Evolutionary conservation across 1,140 invertebrate species (phyloP).

Genomic region (Cydia strobilella): DNA sequence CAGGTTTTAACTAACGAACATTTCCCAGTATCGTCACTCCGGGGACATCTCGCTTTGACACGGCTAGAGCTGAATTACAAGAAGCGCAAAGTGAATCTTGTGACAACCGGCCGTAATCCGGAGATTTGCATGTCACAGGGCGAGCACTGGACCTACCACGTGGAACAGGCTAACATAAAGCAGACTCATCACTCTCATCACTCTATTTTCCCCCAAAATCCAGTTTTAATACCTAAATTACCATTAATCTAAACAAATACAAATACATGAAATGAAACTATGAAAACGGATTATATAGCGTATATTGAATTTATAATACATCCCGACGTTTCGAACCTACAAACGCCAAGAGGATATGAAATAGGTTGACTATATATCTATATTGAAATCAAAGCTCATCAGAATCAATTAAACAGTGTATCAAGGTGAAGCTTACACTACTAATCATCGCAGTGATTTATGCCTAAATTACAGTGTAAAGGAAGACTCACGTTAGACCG

Average conservation of each 20-base stretch:
- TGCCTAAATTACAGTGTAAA: neutral
- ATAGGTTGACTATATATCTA: too few species aligned
- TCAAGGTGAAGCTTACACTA: neutral
- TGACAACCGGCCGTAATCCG: conserved; percentile 14
- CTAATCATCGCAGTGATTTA: neutral
- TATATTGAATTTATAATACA: too few species aligned
- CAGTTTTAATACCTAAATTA: too few species aligned
- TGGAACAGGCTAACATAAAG: neutral
- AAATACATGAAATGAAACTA: too few species aligned
- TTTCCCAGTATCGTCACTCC: neutral
- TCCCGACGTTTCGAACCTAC: too few species aligned
- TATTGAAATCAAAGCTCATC: neutral
- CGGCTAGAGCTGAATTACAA: neutral
- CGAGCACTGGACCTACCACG: neutral
- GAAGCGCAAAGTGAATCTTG: conserved; percentile 19
- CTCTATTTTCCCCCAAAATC: too few species aligned
- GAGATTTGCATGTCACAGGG: conserved; percentile 21
- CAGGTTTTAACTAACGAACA: neutral
- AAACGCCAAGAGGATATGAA: too few species aligned
- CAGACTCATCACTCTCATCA: too few species aligned
- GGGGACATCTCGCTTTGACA: neutral
- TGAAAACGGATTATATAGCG: too few species aligned
- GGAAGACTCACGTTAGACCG: too few species aligned
- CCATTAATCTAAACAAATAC: too few species aligned
- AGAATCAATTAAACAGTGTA: neutral